phyloP scores from a whole-genome alignment of 2,888 invertebrate genomes.

The Mythimna lalbum region DNA sequence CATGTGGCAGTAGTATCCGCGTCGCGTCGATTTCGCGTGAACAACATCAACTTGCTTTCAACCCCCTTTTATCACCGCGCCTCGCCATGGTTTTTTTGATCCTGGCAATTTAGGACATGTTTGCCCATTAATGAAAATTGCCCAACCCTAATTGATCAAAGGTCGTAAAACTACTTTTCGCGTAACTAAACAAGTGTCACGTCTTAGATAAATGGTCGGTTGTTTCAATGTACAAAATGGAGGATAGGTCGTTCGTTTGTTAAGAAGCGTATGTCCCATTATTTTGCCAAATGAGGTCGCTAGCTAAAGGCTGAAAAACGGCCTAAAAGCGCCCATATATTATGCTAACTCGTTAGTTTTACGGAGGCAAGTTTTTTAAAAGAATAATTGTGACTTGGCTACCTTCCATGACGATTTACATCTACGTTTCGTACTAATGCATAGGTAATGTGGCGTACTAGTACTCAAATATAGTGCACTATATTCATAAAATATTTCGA shows the following conservation, averaged over 20 bases:
- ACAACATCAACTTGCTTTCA: too few relatives aligned
- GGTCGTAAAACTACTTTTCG: slow-evolving; percentile 17
- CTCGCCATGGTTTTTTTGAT: neutral
- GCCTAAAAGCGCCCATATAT: slow-evolving; percentile 10
- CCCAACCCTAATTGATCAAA: slow-evolving; percentile 9
- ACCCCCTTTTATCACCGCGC: neutral
- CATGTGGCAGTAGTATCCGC: too few relatives aligned
- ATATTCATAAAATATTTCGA: neutral
- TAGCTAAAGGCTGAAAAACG: slow-evolving; percentile 19
- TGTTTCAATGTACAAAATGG: slow-evolving; percentile 25
- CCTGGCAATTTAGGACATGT: neutral
- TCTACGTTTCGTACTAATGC: slow-evolving; percentile 25
- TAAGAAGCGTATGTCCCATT: slow-evolving; percentile 31
- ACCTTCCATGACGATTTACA: slow-evolving; percentile 19
- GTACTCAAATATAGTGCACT: neutral
- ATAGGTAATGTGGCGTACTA: slow-evolving; percentile 17
- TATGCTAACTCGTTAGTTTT: neutral
- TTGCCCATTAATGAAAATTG: slow-evolving; percentile 9
- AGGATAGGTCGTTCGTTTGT: slow-evolving; percentile 17
- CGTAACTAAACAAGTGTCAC: slow-evolving; percentile 19
- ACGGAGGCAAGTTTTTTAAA: slow-evolving; percentile 2
- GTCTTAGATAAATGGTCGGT: slow-evolving; percentile 25
- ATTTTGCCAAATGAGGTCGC: slow-evolving; percentile 31
- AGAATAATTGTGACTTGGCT: slow-evolving; percentile 21
- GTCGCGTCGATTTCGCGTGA: too few relatives aligned